Base-by-base conservation (phyloP, 1,140 invertebrate genomes). In the Melipona quadrifasciata region DNA sequence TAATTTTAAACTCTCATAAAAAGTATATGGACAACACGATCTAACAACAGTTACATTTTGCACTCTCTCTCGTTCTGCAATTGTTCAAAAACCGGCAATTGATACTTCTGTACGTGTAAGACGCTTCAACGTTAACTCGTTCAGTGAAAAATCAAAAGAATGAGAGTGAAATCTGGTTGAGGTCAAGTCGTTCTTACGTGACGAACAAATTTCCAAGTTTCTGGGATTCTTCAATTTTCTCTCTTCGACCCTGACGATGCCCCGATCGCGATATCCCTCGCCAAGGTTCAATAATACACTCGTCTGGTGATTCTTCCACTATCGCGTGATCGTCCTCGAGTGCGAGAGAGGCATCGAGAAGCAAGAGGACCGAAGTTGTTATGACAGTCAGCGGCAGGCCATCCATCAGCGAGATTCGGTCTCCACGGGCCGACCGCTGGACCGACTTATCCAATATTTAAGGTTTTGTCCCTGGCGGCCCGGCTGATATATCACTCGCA, bases 401-500 rank as follows among this genome's bases (percentile, higher is more conserved):
- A 95, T 94, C 94, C 92, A 95, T 95, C 94, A 95, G 87, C 82
- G 92, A 94, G 94, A 94, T 95, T 95, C 88, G 90, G 93, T 94
- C 94, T 93, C 93, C 89, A 82, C 78, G 92, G 93, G 89, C 92
- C 87, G 91, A 91, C 85, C 91, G 84, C 80, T 47, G 91, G 89
- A 93, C 93, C 89, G 93, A 95, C 94, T 95, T 94, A 94, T 95
- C 92, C 92, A 95, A 95, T 95, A 95, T 95, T 95, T 95, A 95
- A 95, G 93, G 93, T 95, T 94, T 95, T 94, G 94, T 95, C 94
- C 94, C 94, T 95, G 86, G 93, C 92, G 93, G 89, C 89, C 86
- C n/a, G 81, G 72, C 92, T 94, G 93, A 95, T 95, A 95, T 95
- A 95, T 95, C 93, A 95, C 93, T 92, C 88, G 92, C 94, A 95